Conservation (phyloP, 2,113 vertebrate species). For the Lathamus discolor region DNA sequence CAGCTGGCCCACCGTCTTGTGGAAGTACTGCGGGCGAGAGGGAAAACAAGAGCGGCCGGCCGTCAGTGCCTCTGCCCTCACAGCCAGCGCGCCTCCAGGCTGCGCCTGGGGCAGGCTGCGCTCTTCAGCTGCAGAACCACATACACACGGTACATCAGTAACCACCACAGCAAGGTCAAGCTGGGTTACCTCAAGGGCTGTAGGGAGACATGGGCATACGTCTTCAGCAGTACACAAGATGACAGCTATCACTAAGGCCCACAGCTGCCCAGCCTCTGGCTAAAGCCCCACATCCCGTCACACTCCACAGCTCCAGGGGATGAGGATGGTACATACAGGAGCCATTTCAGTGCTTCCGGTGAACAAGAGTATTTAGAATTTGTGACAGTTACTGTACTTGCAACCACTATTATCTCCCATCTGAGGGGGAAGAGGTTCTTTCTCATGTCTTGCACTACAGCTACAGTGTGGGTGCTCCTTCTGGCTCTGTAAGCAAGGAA, state of each 20-base stretch:
- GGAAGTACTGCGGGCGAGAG: slow-evolving; percentile 85
- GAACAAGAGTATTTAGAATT: not conserved
- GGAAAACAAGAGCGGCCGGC: not conserved
- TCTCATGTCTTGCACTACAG: not conserved
- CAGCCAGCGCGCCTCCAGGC: not conserved
- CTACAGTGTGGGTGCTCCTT: accelerated
- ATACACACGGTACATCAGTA: accelerated
- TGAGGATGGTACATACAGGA: accelerated
- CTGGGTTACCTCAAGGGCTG: accelerated
- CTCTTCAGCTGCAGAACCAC: accelerated
- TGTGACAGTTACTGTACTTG: accelerated
- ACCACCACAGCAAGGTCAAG: not conserved
- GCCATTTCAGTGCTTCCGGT: not conserved
- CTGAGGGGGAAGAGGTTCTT: accelerated
- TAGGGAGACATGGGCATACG: accelerated
- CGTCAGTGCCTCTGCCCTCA: not conserved
- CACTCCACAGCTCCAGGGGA: accelerated
- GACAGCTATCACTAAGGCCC: accelerated
- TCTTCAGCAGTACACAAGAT: accelerated
- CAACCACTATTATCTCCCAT: not conserved
- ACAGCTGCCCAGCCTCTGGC: not conserved
- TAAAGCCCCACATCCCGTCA: accelerated
- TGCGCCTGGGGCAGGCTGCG: too few species aligned
- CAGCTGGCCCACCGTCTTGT: slow-evolving; percentile 91
- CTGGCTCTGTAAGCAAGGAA: not conserved